Percentiles rank a stretch among this genome's conserved stretches.
Evolutionary conservation across 2,888 invertebrate genomes (phyloP).

Genomic region (Nemurella pictetii): DNA sequence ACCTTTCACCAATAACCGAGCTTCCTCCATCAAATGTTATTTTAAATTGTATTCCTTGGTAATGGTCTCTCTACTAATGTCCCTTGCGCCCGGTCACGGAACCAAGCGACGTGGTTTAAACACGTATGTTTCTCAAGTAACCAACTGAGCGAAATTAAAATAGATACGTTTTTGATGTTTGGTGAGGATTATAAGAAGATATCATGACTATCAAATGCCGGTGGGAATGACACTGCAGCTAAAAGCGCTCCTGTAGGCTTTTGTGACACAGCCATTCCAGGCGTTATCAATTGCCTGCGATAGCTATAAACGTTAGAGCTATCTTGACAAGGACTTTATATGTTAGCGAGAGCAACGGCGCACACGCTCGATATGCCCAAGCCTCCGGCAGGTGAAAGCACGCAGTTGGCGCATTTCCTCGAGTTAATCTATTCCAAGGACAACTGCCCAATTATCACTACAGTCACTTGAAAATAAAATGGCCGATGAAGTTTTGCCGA

Average conservation of each 20-base stretch:
- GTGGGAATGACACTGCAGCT: background rate
- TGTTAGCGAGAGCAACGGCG: background rate
- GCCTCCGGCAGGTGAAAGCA: background rate
- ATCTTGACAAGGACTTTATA: constrained; percentile 1
- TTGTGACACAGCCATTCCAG: background rate
- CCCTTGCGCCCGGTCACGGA: background rate
- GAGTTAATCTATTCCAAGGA: background rate
- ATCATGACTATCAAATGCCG: background rate
- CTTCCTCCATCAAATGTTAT: too few relatives aligned
- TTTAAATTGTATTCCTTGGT: too few relatives aligned
- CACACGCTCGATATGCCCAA: background rate
- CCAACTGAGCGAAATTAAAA: background rate
- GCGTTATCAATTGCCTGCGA: constrained; percentile 4
- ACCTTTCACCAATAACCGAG: too few relatives aligned
- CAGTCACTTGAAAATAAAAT: background rate
- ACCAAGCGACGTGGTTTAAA: background rate
- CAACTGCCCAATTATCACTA: background rate
- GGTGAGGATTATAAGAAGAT: background rate
- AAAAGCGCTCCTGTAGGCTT: background rate
- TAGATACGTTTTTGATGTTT: background rate
- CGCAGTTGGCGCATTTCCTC: background rate
- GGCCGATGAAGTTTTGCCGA: background rate
- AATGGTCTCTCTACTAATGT: too few relatives aligned
- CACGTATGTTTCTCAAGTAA: background rate
- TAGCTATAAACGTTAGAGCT: constrained; percentile 5